Evolutionary conservation across 2,797 vertebrate genomes (phyloP).

Genomic region (Anolis apletophallus): DNA sequence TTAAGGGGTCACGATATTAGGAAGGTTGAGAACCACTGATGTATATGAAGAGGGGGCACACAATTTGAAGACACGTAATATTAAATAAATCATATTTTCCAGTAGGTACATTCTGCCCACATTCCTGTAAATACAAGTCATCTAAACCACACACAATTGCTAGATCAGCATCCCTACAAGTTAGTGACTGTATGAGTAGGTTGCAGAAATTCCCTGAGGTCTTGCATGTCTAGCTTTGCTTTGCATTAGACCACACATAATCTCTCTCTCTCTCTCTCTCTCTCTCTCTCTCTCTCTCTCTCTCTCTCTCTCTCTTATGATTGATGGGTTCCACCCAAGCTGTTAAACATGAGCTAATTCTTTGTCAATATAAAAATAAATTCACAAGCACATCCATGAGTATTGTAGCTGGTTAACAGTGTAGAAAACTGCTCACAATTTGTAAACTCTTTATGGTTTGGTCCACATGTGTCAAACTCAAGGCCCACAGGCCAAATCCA

Average conservation of each 20-base stretch:
- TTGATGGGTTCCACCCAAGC: slow-evolving; percentile 17
- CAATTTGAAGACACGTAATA: neutral
- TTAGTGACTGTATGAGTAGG: neutral
- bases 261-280: neutral
- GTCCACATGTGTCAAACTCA: neutral
- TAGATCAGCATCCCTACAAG: slow-evolving; percentile 55
- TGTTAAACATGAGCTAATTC: slow-evolving; percentile 32
- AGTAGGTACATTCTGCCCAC: slow-evolving; percentile 31
- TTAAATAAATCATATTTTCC: slow-evolving; percentile 22
- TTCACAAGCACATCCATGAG: slow-evolving; percentile 19
- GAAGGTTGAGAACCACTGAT: no score
- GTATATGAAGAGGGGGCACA: no score
- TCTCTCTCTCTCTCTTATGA: neutral
- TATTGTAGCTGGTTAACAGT: slow-evolving; percentile 34
- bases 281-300: neutral
- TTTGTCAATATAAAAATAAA: slow-evolving; percentile 47
- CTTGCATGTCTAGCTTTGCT: slow-evolving; percentile 35
- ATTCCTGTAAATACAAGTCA: neutral
- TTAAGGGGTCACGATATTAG: no score
- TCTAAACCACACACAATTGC: slow-evolving; percentile 44
- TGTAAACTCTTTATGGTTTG: neutral
- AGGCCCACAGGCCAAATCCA: neutral
- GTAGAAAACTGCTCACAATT: slow-evolving; percentile 20
- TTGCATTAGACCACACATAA: slow-evolving; percentile 19
- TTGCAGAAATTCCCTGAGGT: slow-evolving; percentile 53